phyloP scores from a whole-genome alignment of 1,140 invertebrate species.

The Callitettix versicolor region DNA sequence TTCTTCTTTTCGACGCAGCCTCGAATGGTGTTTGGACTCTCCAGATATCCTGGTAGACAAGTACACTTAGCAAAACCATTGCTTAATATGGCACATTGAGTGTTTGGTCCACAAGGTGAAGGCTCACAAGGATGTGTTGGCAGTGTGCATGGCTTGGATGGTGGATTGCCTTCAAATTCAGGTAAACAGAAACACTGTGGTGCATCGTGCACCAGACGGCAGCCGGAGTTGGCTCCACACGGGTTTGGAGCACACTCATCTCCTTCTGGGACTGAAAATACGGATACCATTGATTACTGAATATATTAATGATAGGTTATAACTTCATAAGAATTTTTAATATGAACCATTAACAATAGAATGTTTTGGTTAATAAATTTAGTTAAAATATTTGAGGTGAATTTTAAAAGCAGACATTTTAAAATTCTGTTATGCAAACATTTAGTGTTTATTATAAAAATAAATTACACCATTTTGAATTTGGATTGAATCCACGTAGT shows the following conservation, averaged over 20 bases:
- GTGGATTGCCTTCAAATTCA: constrained; percentile 79
- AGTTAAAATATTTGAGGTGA: no score
- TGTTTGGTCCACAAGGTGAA: constrained; percentile 79
- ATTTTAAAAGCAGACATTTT: no score
- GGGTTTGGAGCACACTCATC: constrained; percentile 72
- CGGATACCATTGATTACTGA: neutral
- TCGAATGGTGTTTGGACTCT: constrained; percentile 76
- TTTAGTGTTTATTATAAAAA: no score
- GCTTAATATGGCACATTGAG: constrained; percentile 65
- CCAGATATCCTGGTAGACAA: constrained; percentile 68
- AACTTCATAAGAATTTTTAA: no score
- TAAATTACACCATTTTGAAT: no score
- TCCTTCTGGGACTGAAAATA: constrained; percentile 65
- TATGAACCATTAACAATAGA: no score
- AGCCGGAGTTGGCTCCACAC: constrained; percentile 73
- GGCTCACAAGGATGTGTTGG: constrained; percentile 69
- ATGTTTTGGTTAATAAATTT: no score
- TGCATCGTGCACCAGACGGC: constrained; percentile 54
- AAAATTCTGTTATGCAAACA: no score
- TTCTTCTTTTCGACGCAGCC: constrained; percentile 67
- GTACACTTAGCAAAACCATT: constrained; percentile 82
- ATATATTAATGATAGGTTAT: neutral
- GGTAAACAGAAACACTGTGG: constrained; percentile 76
- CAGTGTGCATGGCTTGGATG: constrained; percentile 48
- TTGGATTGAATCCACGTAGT: no score